These are phyloP conservation scores for Pipra filicauda DNA, from an alignment of 2,113 vertebrate genomes.

Conservation along the genomic window DNA sequence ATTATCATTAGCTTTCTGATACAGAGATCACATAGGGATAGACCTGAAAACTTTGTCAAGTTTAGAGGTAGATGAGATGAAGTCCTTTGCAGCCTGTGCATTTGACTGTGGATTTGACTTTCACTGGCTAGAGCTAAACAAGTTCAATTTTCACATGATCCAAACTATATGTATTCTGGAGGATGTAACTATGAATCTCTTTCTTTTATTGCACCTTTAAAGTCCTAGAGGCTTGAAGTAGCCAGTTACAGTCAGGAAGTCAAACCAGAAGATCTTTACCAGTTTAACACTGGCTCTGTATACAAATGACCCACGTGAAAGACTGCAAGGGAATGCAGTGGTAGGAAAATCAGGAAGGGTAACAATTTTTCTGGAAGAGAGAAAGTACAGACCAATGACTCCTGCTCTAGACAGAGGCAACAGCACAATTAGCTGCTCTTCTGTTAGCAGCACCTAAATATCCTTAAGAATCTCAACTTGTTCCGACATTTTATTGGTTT, in stretches of 20 bases:
- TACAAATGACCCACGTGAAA: not conserved
- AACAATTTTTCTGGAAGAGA: not conserved
- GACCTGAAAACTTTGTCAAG: not conserved
- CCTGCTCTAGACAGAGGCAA: not conserved
- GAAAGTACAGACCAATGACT: not conserved
- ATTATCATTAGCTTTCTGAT: not conserved
- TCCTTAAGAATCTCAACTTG: not conserved
- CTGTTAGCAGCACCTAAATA: not conserved
- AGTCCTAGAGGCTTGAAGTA: not conserved
- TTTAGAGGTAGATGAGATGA: not conserved
- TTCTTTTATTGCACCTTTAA: not conserved
- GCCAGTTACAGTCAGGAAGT: not conserved
- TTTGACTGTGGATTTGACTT: not conserved
- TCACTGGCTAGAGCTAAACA: not conserved
- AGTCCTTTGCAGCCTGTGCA: not conserved
- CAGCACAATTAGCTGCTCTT: not conserved
- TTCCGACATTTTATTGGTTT: not conserved
- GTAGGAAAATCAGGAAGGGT: not conserved
- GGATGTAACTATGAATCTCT: not conserved
- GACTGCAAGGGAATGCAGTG: not conserved
- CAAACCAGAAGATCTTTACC: not conserved
- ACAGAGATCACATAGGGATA: not conserved
- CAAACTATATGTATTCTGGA: not conserved
- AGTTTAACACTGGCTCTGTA: not conserved
- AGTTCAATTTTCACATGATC: not conserved